Conservation (phyloP, 2,113 vertebrate genomes). For the Chlorodrepanis virens region DNA sequence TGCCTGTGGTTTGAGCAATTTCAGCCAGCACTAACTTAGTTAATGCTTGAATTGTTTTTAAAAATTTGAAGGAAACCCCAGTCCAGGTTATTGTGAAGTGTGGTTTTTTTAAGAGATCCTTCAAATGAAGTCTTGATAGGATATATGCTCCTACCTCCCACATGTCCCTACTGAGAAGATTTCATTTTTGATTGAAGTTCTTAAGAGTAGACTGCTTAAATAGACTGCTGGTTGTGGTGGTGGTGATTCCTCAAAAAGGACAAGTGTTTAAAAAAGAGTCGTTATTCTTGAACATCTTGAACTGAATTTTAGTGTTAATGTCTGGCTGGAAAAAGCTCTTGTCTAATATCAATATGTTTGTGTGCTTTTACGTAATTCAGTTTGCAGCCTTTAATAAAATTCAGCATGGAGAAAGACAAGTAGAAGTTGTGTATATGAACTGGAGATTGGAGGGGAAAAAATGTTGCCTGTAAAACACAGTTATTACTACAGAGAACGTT, state of each 20-base stretch:
- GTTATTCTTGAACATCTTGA: not conserved
- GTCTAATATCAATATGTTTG: not conserved
- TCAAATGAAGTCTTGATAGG: not conserved
- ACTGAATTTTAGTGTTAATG: not conserved
- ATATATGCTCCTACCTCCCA: not conserved
- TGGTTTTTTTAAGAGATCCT: not conserved
- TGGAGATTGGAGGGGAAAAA: not conserved
- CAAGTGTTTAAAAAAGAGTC: not conserved
- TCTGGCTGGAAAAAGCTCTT: not conserved
- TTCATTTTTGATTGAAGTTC: not conserved
- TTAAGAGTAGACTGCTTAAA: not conserved
- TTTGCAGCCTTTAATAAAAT: not conserved
- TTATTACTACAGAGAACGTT: not conserved
- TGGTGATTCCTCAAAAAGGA: not conserved
- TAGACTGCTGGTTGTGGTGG: not conserved
- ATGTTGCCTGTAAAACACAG: fast-evolving
- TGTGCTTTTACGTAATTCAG: not conserved
- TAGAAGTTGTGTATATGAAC: not conserved
- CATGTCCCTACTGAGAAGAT: not conserved
- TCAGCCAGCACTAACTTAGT: not conserved
- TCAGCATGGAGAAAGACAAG: not conserved
- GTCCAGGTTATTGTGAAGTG: not conserved
- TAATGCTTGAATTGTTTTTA: not conserved
- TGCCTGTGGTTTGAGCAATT: not conserved
- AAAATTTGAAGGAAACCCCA: not conserved